phyloP scores from a whole-genome alignment of 2,888 invertebrate species.

The Melanophora roralis region DNA sequence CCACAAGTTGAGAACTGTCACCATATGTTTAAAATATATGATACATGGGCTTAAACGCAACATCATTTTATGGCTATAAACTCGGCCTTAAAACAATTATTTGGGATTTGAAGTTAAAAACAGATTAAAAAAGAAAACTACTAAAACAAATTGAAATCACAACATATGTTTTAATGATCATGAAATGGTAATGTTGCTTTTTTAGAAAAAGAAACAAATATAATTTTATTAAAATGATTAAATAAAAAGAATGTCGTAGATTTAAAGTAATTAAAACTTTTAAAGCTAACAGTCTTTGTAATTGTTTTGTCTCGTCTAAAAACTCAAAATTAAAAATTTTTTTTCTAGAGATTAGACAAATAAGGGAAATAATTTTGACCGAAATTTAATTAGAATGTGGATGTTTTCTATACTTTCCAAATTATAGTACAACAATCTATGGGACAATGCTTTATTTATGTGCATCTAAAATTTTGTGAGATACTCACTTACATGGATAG shows the following conservation, averaged over 20 bases:
- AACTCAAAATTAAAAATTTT: too few species aligned
- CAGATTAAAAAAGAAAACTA: neutral
- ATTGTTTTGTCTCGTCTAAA: too few species aligned
- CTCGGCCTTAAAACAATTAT: slow-evolving; percentile 44
- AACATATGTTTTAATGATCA: slow-evolving; percentile 71
- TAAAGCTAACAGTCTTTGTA: too few species aligned
- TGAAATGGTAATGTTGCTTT: slow-evolving; percentile 68
- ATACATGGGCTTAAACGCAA: slow-evolving; percentile 50
- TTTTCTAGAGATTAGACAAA: too few species aligned
- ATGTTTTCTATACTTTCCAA: too few species aligned
- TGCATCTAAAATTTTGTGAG: too few species aligned
- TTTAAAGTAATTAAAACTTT: slow-evolving; percentile 33
- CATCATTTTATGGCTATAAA: slow-evolving; percentile 3
- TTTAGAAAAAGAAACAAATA: neutral
- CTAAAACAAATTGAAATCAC: slow-evolving; percentile 72
- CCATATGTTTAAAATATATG: slow-evolving; percentile 47
- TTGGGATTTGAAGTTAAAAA: slow-evolving; percentile 28
- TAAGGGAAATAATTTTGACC: too few species aligned
- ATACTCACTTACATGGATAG: too few species aligned
- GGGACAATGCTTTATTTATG: too few species aligned
- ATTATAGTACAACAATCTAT: too few species aligned
- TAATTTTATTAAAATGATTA: slow-evolving; percentile 20
- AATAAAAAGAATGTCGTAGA: neutral
- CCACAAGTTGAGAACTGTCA: slow-evolving; percentile 58
- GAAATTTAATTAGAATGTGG: too few species aligned